phyloP scores from a whole-genome alignment of 2,888 invertebrate species.

The Tigriopus californicus region DNA sequence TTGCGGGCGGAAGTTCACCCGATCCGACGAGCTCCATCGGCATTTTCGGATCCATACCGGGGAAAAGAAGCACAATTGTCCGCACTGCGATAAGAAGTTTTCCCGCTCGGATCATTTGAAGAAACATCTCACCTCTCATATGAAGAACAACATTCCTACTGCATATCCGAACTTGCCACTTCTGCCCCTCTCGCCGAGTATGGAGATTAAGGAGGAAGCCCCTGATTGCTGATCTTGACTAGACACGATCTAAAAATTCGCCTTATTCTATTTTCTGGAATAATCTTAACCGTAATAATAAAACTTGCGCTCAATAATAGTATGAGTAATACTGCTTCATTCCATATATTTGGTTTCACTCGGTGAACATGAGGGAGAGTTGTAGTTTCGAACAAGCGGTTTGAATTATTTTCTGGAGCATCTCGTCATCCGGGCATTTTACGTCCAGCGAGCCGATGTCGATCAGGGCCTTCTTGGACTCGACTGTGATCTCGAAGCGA shows the following conservation, averaged over 20 bases:
- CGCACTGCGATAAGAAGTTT: background rate
- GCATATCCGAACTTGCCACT: too few species aligned
- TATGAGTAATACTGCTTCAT: too few species aligned
- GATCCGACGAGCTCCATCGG: background rate
- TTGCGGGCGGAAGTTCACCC: background rate
- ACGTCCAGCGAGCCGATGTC: constrained; percentile 57
- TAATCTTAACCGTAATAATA: too few species aligned
- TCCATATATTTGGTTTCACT: too few species aligned
- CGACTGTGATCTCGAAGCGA: constrained; percentile 60
- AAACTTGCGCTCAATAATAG: too few species aligned
- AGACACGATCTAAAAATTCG: too few species aligned
- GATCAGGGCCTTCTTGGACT: constrained; percentile 58
- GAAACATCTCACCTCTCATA: background rate
- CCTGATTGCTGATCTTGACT: too few species aligned
- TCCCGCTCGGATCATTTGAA: background rate
- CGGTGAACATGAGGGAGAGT: constrained; percentile 44
- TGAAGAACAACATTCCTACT: too few species aligned
- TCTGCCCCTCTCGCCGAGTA: too few species aligned
- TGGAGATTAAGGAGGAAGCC: too few species aligned
- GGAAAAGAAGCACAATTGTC: background rate
- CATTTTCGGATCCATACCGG: background rate
- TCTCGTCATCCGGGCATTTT: constrained; percentile 56
- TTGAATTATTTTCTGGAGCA: constrained; percentile 59
- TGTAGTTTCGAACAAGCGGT: constrained; percentile 67
- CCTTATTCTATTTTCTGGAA: too few species aligned